A percentile compares a stretch with the other conserved stretches of the same genome.
phyloP scores from a whole-genome alignment of 1,140 invertebrate species.

The Bombus sibiricus region DNA sequence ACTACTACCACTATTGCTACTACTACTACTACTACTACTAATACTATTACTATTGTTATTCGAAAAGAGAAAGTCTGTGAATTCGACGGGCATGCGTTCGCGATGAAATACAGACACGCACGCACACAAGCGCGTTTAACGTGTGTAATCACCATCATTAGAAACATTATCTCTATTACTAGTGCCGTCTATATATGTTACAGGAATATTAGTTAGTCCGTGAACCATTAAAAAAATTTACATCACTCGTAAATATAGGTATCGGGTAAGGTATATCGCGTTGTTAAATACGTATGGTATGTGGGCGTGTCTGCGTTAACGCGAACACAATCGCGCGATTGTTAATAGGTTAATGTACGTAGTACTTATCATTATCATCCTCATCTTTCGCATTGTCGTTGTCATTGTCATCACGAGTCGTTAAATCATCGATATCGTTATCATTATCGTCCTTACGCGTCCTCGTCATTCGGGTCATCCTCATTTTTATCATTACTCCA shows the following conservation, averaged over 20 bases:
- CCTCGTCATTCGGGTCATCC: conserved; percentile 5
- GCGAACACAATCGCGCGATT: conserved; percentile 35
- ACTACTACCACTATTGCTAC: neutral
- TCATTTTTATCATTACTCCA: neutral
- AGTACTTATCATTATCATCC: conserved; percentile 49
- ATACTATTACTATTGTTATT: conserved; percentile 14
- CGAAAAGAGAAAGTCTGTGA: conserved; percentile 2
- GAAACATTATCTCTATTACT: conserved; percentile 14
- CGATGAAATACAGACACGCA: neutral
- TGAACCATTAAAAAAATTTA: neutral
- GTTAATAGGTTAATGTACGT: conserved; percentile 46
- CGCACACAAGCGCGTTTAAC: conserved; percentile 5
- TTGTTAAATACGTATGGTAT: neutral
- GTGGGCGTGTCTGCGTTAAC: conserved; percentile 22
- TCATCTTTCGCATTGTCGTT: conserved; percentile 28
- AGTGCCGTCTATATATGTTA: neutral
- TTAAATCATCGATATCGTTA: conserved; percentile 13
- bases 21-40: conserved; percentile 3
- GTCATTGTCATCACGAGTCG: conserved; percentile 32
- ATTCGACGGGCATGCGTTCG: conserved; percentile 39
- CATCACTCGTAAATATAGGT: neutral
- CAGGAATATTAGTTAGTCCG: neutral
- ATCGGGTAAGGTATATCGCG: neutral
- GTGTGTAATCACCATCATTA: conserved; percentile 23
- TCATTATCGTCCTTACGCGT: conserved; percentile 22